Evolutionary conservation across 2,113 vertebrate genomes (phyloP).

Genomic region (Propithecus coquereli): DNA sequence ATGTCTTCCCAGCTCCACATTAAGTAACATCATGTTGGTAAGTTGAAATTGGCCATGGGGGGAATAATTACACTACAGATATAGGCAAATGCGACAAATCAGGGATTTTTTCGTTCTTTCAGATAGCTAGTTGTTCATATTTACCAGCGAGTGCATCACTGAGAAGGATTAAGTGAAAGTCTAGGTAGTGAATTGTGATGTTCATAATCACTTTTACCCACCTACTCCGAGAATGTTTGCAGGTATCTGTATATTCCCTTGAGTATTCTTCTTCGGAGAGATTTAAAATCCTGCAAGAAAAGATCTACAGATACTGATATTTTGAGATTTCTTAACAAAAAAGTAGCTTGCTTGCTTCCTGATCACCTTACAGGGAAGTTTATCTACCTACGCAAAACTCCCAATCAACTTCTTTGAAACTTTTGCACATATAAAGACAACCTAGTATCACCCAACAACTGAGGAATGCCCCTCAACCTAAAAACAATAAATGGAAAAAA

Average conservation of each 20-base stretch:
- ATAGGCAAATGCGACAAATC: not conserved
- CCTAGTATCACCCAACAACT: not conserved
- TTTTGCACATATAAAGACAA: not conserved
- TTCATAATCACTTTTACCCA: not conserved
- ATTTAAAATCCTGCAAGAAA: not conserved
- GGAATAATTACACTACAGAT: not conserved
- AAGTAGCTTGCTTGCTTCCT: not conserved
- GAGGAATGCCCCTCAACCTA: not conserved
- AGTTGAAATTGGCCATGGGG: not conserved
- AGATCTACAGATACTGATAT: not conserved
- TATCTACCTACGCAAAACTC: not conserved
- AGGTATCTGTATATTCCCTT: not conserved
- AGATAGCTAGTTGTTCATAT: not conserved
- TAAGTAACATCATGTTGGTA: not conserved
- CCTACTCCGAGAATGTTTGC: not conserved
- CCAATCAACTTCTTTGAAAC: not conserved
- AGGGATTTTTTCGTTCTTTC: not conserved
- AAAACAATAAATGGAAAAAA: not conserved
- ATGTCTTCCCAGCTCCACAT: not conserved
- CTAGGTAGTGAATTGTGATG: not conserved
- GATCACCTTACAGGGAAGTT: not conserved
- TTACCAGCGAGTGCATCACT: not conserved
- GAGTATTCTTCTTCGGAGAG: not conserved
- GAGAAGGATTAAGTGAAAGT: not conserved
- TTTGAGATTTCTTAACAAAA: not conserved